Conservation (phyloP, 2,113 vertebrate species). For the Plestiodon gilberti region DNA sequence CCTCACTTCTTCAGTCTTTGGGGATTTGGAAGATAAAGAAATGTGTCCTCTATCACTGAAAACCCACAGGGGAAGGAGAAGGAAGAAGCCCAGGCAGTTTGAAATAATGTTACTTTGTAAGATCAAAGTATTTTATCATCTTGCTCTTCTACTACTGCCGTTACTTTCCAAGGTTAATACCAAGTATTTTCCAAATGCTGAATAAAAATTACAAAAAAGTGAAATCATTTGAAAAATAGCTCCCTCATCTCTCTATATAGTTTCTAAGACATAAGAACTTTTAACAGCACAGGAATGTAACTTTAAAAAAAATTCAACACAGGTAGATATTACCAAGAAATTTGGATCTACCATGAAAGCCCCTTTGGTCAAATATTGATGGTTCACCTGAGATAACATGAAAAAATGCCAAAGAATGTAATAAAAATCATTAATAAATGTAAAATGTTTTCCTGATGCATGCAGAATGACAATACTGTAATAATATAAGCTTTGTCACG, state of each 20-base stretch:
- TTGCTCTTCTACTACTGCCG: neutral
- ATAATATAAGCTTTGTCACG: too few species aligned
- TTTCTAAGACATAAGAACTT: neutral
- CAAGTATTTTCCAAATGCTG: neutral
- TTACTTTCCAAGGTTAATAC: constrained; percentile 5
- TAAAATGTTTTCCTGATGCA: too few species aligned
- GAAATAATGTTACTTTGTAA: constrained; percentile 5
- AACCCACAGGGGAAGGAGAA: neutral
- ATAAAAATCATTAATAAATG: neutral
- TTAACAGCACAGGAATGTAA: neutral
- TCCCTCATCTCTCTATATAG: neutral
- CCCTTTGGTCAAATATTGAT: neutral
- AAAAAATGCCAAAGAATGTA: neutral
- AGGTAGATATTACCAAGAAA: neutral
- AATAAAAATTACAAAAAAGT: neutral
- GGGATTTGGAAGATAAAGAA: constrained; percentile 10
- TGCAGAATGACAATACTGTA: too few species aligned
- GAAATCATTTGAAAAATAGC: neutral
- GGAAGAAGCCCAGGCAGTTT: constrained; percentile 8
- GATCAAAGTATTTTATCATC: constrained; percentile 14
- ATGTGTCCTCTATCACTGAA: constrained; percentile 14
- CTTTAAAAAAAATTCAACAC: too few species aligned
- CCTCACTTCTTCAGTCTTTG: neutral
- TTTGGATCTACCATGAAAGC: neutral
- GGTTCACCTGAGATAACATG: neutral